Evolutionary conservation across 2,113 vertebrate genomes (phyloP), one percentile per base, ranked within the genome.

Genomic region (Psettodes erumei): DNA sequence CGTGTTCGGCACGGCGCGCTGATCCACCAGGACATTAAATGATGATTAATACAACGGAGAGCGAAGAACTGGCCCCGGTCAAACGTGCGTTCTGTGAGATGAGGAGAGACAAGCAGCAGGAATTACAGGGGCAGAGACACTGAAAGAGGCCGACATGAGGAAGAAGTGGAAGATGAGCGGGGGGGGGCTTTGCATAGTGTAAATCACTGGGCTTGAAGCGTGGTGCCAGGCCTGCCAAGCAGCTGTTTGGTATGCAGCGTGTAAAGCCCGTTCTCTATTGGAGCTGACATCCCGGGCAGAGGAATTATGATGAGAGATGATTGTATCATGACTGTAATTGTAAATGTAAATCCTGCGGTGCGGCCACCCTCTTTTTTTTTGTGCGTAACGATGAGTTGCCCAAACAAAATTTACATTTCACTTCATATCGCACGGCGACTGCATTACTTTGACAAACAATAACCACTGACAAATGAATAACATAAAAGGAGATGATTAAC

Each of bases 401-500:
- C 83, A 85, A 88, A 86, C 83, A 73, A 75, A 84, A 91, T 93
- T 92, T 88, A 91, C 86, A 83, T 89, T 87, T 81, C 88, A 86
- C 90, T 91, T 88, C 85, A 89, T 74, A 82, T 71, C 65, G 25
- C 59, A 67, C 63, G 72, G 84, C 71, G 83, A 81, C 79, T 69
- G 86, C 85, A 87, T 86, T 85, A 89, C 81, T 87, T 81, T 82
- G 88, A 88, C 87, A 89, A 91, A 92, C 90, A 93, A 93, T 92
- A 91, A 90, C 86, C 82, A 65, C 16, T 89, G 91, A 93, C 90
- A 90, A 93, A 92, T 91, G 86, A 90, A 88, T 67, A 90, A 89
- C 90, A 89, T 91, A 90, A 90, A 91, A 88, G 89, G 81, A 86
- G 88, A 93, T 93, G 88, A 94, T 92, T 93, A 93, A 92, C 86